Evolutionary conservation across 2,113 vertebrate species (phyloP), one percentile per base, ranked within the genome.

Genomic region (Carettochelys insculpta): DNA sequence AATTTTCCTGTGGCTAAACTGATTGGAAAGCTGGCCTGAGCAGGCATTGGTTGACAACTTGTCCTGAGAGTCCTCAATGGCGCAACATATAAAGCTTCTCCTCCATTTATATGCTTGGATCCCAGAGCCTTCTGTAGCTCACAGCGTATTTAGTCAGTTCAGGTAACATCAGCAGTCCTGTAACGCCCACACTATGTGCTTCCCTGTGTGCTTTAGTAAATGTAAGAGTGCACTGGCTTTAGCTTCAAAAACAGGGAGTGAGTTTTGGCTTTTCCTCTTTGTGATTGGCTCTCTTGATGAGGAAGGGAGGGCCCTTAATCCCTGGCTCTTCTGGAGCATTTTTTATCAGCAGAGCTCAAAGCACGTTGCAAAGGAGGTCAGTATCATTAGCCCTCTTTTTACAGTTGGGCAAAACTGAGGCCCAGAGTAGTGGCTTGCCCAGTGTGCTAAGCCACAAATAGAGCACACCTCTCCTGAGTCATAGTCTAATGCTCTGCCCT

Each of bases 161-260:
- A 4, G 24, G 77, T 47, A 50, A 71, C 11, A 20, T 22, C 19
- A n/a, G 61, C 38, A 17, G 17, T 68, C 38, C 19, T 68, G 61
- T 38, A 68, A 38, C 61, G 38, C 34, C 58, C 31, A 68, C 3
- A 22, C 34, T 68, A 38, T 80, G 88, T 56, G 79, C 51, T 61
- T 88, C 54, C 61, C 61, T 19, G 31, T 80, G 85, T 86, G 68
- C n/a, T 92, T 87, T 83, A 86, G 45, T 90, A 89, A 87, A 86
- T 80, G 73, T 38, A 45, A 52, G 41, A 61, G 2, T 82, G 41
- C 56, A 45, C 78, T 79, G 65, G 45, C 5, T 51, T 65, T 68
- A 68, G 3, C 75, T 86, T 45, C 54, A 14, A 73, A 90, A 79
- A 81, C 50, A 85, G 90, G n/a, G 85, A 76, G 77, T 68, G 80